Percentiles rank a stretch among this genome's conserved stretches.
Evolutionary conservation across 2,797 vertebrate species (phyloP).

Genomic region (Halcyon badia): DNA sequence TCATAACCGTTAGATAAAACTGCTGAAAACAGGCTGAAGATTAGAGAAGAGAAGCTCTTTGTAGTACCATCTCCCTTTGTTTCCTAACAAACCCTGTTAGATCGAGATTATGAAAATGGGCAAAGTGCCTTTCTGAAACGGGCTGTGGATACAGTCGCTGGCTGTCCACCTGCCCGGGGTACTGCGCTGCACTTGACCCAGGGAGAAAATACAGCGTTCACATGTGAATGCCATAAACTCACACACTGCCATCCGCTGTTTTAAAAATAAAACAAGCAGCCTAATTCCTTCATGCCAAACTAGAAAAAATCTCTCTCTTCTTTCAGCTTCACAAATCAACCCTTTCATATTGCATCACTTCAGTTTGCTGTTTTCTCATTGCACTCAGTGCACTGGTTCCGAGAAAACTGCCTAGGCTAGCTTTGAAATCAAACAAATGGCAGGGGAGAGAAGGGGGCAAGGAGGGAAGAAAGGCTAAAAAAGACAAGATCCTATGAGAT

Average conservation of each 20-base stretch:
- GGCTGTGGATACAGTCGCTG: neutral
- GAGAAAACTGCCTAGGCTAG: neutral
- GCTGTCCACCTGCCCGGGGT: slow-evolving; percentile 32
- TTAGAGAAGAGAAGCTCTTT: slow-evolving; percentile 2
- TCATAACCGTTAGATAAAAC: slow-evolving; percentile 22
- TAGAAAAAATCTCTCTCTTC: neutral
- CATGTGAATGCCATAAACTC: slow-evolving; percentile 7
- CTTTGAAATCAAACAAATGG: neutral
- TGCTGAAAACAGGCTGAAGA: slow-evolving; percentile 18
- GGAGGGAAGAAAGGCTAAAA: neutral
- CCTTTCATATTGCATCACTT: neutral
- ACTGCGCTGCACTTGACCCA: slow-evolving; percentile 14
- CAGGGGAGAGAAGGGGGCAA: neutral
- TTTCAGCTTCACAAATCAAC: neutral
- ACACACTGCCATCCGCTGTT: neutral
- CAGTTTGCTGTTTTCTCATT: neutral
- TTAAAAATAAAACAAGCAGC: slow-evolving; percentile 7
- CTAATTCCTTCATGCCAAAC: neutral
- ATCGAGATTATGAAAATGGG: slow-evolving; percentile 1
- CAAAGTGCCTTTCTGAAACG: slow-evolving; percentile 31
- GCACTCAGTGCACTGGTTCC: neutral
- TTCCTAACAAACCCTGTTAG: neutral
- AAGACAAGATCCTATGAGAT: neutral
- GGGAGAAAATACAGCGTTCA: slow-evolving; percentile 20
- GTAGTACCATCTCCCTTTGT: neutral